Base-by-base conservation (phyloP, 2,113 vertebrate species). In the human (Homo sapiens) region DNA sequence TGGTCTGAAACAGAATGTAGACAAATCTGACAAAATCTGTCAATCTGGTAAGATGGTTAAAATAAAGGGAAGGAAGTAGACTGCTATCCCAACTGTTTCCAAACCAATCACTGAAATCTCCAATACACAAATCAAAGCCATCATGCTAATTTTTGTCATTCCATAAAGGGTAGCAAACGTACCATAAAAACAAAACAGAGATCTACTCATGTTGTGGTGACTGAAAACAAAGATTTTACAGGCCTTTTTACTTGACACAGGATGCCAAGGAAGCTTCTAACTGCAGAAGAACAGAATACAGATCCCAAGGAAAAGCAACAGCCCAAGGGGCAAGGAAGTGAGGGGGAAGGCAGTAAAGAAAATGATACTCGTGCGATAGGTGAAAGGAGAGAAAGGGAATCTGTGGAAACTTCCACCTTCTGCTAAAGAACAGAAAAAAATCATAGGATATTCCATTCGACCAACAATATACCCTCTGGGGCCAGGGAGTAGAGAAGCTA, bases 391-490 rank as follows among this genome's bases (percentile, higher is more conserved):
- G n/a, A 90, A 93, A 89, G 55, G 17, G 14, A 92, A 87, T 81
- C 76, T 23, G 11, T 94, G 86, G 89, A 97, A 97, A 96, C 92
- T 88, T 94, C 66, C 73, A 92, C 48, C 89, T 90, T 78, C 48
- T 43, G 78, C 35, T 91, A 96, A 89, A 59, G n/a, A 25, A 68
- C 10, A 85, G 20, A 79, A 96, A 80, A 92, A 92, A 87, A 83
- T 32, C 95, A 90, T 35, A 75, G 68, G 66, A 66, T 91, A 43
- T 82, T 72, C 78, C 70, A 88, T 48, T 92, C 90, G 84, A 83
- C 85, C 70, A 84, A 93, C 68, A 96, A 48, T 89, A 76, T 94
- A 78, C 70, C 76, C 50, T 57, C 25, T 88, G 52, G 89, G 35
- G 48, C 61, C 76, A 91, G 72, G 87, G 22, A 85, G n/a, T 38